Evolutionary conservation across 2,797 vertebrate species (phyloP).

Genomic region (Crocodylus rhombifer): DNA sequence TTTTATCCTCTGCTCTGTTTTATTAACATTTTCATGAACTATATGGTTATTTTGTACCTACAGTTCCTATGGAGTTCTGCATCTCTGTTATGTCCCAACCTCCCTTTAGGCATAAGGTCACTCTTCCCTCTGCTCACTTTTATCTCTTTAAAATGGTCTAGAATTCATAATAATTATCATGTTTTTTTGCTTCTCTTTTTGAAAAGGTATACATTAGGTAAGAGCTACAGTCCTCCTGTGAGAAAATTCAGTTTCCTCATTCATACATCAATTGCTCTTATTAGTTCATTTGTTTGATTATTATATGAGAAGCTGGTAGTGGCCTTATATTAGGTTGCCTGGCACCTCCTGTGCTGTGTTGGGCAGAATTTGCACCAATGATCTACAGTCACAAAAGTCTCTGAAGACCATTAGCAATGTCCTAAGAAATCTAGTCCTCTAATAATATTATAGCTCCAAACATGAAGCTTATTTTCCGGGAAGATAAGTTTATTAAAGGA

Average conservation of each 20-base stretch:
- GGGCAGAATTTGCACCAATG: slow-evolving; percentile 1
- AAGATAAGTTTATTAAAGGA: slow-evolving; percentile 52
- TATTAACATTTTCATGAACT: neutral
- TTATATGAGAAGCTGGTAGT: neutral
- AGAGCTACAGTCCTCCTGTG: neutral
- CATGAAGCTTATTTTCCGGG: slow-evolving; percentile 57
- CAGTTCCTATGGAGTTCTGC: neutral
- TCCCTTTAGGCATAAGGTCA: neutral
- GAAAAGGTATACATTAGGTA: neutral
- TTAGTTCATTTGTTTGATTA: neutral
- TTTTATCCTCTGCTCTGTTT: neutral
- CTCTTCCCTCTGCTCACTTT: neutral
- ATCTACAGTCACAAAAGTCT: slow-evolving; percentile 17
- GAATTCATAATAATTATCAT: neutral
- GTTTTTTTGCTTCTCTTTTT: neutral
- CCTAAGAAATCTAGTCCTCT: slow-evolving; percentile 41
- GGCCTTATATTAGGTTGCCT: neutral
- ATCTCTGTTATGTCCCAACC: neutral
- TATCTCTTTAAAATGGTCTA: neutral
- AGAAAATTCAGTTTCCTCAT: neutral
- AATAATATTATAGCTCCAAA: slow-evolving; percentile 35
- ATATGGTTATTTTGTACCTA: neutral
- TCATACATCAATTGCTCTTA: neutral
- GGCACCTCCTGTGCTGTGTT: neutral
- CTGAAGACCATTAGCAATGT: slow-evolving; percentile 46